phyloP scores from a whole-genome alignment of 2,888 invertebrate species.

The Eristalinus aeneus region DNA sequence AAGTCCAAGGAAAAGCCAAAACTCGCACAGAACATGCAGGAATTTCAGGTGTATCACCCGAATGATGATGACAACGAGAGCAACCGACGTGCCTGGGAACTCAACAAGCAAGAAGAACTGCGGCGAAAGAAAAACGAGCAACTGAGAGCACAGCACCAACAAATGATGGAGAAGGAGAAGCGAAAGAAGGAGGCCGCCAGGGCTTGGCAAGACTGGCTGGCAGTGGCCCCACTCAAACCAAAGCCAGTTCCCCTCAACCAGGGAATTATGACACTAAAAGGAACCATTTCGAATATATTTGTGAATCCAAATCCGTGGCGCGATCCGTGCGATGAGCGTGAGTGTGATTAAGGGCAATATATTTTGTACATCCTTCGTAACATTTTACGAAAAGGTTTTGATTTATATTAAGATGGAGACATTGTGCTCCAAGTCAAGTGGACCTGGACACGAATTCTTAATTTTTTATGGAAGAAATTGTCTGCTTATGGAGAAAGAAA shows the following conservation, averaged over 20 bases:
- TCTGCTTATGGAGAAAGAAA: too few species aligned
- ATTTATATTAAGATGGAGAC: too few species aligned
- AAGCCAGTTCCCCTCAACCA: constrained; percentile 79
- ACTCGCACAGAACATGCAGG: constrained; percentile 21
- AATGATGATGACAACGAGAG: constrained; percentile 58
- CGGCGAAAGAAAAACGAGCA: constrained; percentile 71
- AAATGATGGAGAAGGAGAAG: constrained; percentile 55
- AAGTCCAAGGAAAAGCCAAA: constrained; percentile 34
- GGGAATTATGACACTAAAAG: constrained; percentile 78
- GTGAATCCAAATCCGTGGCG: constrained; percentile 78
- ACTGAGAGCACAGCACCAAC: constrained; percentile 68
- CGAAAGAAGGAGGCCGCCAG: constrained; percentile 71
- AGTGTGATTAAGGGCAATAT: constrained; percentile 31
- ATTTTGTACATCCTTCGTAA: constrained; percentile 1
- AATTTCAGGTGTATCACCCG: constrained; percentile 40
- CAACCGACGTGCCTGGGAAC: constrained; percentile 74
- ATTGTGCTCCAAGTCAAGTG: too few species aligned
- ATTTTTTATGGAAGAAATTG: too few species aligned
- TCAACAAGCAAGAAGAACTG: constrained; percentile 73
- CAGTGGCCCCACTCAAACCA: constrained; percentile 76
- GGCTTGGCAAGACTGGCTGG: constrained; percentile 77
- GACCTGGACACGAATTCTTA: too few species aligned
- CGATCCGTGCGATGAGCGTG: constrained; percentile 1
- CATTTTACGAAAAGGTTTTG: too few species aligned
- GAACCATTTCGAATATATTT: constrained; percentile 77